Conservation (phyloP, 2,888 invertebrate species). For the Stomorhina lunata region DNA sequence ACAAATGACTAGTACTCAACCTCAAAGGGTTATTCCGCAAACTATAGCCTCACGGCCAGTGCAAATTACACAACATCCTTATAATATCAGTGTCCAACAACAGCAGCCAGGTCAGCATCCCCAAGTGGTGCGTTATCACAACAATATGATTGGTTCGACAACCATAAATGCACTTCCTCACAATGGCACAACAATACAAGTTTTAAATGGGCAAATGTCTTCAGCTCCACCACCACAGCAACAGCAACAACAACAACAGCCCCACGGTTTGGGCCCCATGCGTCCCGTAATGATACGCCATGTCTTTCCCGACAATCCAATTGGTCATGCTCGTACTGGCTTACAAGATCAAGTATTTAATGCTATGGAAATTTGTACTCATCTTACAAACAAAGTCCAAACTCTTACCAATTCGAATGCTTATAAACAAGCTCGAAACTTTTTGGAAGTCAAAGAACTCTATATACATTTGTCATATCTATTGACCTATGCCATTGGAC, state of each 20-base stretch:
- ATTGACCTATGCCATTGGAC: constrained; percentile 79
- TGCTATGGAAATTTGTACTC: constrained; percentile 79
- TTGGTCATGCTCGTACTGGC: constrained; percentile 76
- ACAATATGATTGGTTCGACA: constrained; percentile 58
- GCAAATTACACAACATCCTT: constrained; percentile 66
- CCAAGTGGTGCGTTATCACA: constrained; percentile 72
- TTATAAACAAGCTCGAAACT: constrained; percentile 77
- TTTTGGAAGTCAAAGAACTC: constrained; percentile 78
- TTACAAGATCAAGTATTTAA: constrained; percentile 78
- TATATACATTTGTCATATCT: constrained; percentile 79
- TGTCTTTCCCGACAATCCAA: constrained; percentile 73
- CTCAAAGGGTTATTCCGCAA: constrained; percentile 55
- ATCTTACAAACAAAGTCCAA: constrained; percentile 78
- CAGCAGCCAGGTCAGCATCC: constrained; percentile 65
- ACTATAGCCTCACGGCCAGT: constrained; percentile 62
- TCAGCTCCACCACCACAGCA: constrained; percentile 30
- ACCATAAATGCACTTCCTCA: constrained; percentile 52
- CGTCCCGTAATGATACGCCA: constrained; percentile 73
- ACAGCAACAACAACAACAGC: constrained; percentile 41
- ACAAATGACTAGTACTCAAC: constrained; percentile 60
- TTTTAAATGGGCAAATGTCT: constrained; percentile 65
- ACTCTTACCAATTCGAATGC: constrained; percentile 79
- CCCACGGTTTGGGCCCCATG: constrained; percentile 35
- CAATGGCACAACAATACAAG: constrained; percentile 67
- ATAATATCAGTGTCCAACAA: constrained; percentile 68